Conservation (phyloP, 2,797 vertebrate species). For the Phoxinus dragarum region DNA sequence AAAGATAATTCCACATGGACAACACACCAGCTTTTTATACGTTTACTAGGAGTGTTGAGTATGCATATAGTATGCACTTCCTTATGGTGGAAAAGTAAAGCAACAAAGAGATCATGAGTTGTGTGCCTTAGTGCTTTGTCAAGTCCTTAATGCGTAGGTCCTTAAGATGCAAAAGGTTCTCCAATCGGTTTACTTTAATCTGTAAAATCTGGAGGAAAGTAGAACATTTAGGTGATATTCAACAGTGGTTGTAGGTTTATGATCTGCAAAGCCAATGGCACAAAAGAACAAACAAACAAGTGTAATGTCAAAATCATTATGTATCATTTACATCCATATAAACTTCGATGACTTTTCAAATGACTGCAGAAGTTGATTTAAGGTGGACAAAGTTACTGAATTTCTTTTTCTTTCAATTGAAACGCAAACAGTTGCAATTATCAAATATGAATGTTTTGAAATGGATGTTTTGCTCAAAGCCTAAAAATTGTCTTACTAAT, state of each 20-base stretch:
- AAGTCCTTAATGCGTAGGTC: conserved; percentile 79
- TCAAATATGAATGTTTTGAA: not conserved
- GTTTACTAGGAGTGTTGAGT: not conserved
- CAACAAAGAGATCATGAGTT: conserved; percentile 59
- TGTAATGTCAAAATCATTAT: not conserved
- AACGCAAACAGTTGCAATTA: not conserved
- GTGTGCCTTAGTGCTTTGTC: conserved; percentile 68
- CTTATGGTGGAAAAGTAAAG: not conserved
- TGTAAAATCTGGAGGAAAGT: conserved; percentile 78
- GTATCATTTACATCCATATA: not conserved
- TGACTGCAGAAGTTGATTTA: not conserved
- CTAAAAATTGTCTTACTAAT: not conserved
- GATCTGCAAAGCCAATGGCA: not conserved
- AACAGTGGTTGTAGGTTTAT: not conserved
- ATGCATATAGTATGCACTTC: not conserved
- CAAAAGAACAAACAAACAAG: not conserved
- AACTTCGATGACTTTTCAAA: not conserved
- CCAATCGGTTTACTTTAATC: conserved; percentile 81
- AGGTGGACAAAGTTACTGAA: not conserved
- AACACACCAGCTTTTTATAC: not conserved
- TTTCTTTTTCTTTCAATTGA: not conserved
- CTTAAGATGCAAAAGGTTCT: conserved; percentile 82
- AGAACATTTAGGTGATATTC: not conserved
- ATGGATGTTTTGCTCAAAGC: not conserved
- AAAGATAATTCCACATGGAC: not conserved